phyloP scores from a whole-genome alignment of 1,140 invertebrate species.

The Wasmannia auropunctata region DNA sequence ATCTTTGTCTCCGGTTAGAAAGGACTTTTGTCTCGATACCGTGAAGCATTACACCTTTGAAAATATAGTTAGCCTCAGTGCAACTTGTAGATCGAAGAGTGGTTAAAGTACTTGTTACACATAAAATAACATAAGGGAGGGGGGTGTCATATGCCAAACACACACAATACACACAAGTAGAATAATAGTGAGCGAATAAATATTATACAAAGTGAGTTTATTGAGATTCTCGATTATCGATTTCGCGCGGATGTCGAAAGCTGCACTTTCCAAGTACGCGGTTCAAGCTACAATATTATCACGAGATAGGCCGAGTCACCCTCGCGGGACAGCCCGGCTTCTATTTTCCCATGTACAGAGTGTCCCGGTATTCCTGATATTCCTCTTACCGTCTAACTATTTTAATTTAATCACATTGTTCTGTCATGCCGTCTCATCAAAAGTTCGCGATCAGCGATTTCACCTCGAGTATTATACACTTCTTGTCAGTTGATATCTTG shows the following conservation, averaged over 20 bases:
- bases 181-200: neutral
- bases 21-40: neutral
- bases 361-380: slow-evolving; percentile 7
- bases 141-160: too few relatives aligned
- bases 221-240: slow-evolving; percentile 24
- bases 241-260: neutral
- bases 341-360: slow-evolving; percentile 23
- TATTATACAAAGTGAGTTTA: neutral
- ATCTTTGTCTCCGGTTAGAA: neutral
- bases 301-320: slow-evolving; percentile 19
- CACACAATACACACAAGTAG: neutral
- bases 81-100: neutral
- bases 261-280: slow-evolving; percentile 25
- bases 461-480: neutral
- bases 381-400: neutral
- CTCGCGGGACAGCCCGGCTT: neutral
- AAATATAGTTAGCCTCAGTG: neutral
- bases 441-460: neutral
- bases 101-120: neutral
- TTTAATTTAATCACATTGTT: neutral
- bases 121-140: neutral
- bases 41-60: neutral
- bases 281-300: slow-evolving; percentile 42
- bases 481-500: neutral
- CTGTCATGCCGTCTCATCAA: neutral